phyloP scores from a whole-genome alignment of 2,888 invertebrate species.

The Diadegma fenestrale region DNA sequence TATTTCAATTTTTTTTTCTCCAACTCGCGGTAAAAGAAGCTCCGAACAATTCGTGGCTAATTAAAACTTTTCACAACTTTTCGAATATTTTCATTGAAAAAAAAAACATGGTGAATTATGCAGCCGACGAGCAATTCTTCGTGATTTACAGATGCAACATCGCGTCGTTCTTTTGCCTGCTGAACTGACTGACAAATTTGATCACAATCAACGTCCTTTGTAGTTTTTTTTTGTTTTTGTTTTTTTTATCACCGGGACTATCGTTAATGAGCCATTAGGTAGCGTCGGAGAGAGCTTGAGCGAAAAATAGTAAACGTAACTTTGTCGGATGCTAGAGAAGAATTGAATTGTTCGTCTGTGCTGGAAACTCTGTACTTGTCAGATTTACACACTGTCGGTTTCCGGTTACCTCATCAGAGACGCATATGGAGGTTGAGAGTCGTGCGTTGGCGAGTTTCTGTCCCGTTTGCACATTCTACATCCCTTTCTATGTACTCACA shows the following conservation, averaged over 20 bases:
- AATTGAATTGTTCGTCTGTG: constrained; percentile 16
- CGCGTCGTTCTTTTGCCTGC: not conserved
- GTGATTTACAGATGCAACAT: not conserved
- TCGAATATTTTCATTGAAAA: not conserved
- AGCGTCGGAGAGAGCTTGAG: not conserved
- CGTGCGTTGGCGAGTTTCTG: constrained; percentile 36
- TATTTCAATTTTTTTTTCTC: not conserved
- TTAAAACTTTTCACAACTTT: not conserved
- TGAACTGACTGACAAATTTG: not conserved
- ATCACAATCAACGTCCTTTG: not conserved
- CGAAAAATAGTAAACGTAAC: constrained; percentile 10
- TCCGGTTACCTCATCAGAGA: constrained; percentile 50
- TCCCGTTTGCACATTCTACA: constrained; percentile 8
- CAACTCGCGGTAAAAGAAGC: not conserved
- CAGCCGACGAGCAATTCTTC: not conserved
- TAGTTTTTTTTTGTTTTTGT: not conserved
- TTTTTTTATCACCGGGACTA: not conserved
- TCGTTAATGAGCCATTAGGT: not conserved
- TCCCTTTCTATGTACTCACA: constrained; percentile 32
- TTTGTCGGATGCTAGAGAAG: constrained; percentile 19
- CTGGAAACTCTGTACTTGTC: constrained; percentile 29
- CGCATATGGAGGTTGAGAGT: constrained; percentile 24
- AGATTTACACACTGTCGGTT: constrained; percentile 26
- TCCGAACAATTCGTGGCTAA: not conserved
- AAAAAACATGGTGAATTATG: not conserved